A percentile compares a stretch with the other conserved stretches of the same genome.
phyloP scores from a whole-genome alignment of 2,113 vertebrate genomes.

The Stictonetta naevosa region DNA sequence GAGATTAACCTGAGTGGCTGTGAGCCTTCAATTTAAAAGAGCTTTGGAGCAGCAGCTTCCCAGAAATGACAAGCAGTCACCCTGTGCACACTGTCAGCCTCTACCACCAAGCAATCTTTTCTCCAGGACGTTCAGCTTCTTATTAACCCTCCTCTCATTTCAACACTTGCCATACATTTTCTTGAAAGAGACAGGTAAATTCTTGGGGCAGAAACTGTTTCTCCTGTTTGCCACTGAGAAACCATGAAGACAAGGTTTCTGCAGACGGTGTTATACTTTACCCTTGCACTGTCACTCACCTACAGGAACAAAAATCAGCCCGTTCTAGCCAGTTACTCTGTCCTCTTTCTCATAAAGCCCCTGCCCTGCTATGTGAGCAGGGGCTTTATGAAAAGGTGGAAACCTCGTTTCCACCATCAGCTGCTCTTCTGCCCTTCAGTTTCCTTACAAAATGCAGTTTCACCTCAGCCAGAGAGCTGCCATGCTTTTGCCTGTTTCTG shows the following conservation, averaged over 20 bases:
- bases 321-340: neutral
- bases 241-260: neutral
- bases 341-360: neutral
- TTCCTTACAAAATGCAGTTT: neutral
- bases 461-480: conserved; percentile 1
- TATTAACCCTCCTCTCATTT: neutral
- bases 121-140: neutral
- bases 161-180: neutral
- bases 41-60: neutral
- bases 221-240: neutral
- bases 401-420: neutral
- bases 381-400: neutral
- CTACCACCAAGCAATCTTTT: neutral
- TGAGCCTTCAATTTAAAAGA: neutral
- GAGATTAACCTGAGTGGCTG: neutral
- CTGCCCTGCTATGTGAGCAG: neutral
- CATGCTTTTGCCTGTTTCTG: neutral
- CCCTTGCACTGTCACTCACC: neutral
- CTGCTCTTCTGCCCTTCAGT: neutral
- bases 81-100: neutral
- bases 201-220: neutral
- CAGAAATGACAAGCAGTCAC: neutral
- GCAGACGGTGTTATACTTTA: neutral
- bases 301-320: neutral
- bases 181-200: neutral